Evolutionary conservation across 2,113 vertebrate genomes (phyloP), one percentile per base, ranked within the genome.

Genomic region (Petaurus breviceps): DNA sequence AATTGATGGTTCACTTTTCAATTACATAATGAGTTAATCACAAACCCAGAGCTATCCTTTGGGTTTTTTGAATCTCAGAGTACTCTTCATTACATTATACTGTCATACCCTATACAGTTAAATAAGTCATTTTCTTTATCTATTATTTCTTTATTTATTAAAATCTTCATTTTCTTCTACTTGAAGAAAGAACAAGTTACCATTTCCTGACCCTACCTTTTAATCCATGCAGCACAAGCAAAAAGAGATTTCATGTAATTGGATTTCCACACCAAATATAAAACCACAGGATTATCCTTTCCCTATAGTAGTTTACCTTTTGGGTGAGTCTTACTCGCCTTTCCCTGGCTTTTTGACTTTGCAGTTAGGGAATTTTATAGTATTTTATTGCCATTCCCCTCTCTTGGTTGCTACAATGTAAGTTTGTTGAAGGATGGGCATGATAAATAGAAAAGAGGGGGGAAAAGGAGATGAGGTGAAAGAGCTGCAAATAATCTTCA

Each of bases 91-190:
- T 53, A 25, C 52, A n/a, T 8, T 43, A 61, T 1, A 94, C 2
- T 14, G 19, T 23, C 11, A 19, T 57, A 91, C 54, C 12, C 23
- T 6, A 52, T 23, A 93, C 52, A 26, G 22, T 9, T 31, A 31
- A 91, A 55, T 26, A 90, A 16, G 90, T 77, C 68, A 9, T 90
- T 95, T 92, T 94, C 31, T 94, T 97, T 91, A 93, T 68, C n/a
- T n/a, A n/a, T n/a, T n/a, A n/a, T n/a, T n/a, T n/a, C n/a, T n/a
- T n/a, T n/a, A n/a, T n/a, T n/a, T n/a, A n/a, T n/a, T n/a, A n/a
- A n/a, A n/a, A n/a, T n/a, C n/a, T n/a, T n/a, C n/a, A n/a, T n/a
- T n/a, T n/a, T n/a, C n/a, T n/a, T n/a, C n/a, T 91, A 23, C 22
- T 84, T 93, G 49, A 61, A 92, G 31, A 46, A 25, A 68, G 57